These are phyloP conservation scores for Fratercula arctica DNA, from an alignment of 2,797 vertebrate genomes.

Conservation along the genomic window DNA sequence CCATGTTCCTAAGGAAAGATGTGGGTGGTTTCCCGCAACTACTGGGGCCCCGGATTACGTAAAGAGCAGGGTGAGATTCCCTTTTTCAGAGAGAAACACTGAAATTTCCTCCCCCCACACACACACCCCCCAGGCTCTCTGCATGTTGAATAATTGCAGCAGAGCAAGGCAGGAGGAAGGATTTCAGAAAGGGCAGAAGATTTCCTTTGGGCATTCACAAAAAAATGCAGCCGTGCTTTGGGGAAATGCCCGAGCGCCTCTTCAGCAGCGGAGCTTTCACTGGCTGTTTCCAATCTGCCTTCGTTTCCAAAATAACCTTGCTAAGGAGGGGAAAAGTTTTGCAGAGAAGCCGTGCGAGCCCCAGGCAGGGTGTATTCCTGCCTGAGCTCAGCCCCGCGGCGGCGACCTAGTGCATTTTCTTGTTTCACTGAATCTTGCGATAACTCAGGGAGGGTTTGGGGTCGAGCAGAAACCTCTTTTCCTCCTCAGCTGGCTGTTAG, in stretches of 20 bases:
- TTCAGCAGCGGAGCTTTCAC: background rate
- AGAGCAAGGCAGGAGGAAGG: background rate
- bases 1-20: constrained; percentile 13
- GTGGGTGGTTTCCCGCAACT: constrained; percentile 38
- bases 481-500: background rate
- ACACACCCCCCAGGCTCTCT: background rate
- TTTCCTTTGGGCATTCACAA: constrained; percentile 16
- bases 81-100: background rate
- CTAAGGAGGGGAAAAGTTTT: background rate
- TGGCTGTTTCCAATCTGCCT: background rate
- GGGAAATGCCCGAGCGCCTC: background rate
- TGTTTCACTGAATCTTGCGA: background rate
- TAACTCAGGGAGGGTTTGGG: background rate
- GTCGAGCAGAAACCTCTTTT: background rate
- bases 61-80: background rate
- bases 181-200: constrained; percentile 20
- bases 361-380: background rate
- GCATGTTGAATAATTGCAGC: background rate
- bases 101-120: background rate
- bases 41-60: background rate
- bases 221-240: background rate
- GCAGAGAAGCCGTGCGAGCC: background rate
- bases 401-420: background rate
- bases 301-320: background rate
- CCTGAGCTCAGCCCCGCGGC: rapidly evolving